Base-by-base conservation (phyloP, 1,140 invertebrate species). In the Camponotus pennsylvanicus region DNA sequence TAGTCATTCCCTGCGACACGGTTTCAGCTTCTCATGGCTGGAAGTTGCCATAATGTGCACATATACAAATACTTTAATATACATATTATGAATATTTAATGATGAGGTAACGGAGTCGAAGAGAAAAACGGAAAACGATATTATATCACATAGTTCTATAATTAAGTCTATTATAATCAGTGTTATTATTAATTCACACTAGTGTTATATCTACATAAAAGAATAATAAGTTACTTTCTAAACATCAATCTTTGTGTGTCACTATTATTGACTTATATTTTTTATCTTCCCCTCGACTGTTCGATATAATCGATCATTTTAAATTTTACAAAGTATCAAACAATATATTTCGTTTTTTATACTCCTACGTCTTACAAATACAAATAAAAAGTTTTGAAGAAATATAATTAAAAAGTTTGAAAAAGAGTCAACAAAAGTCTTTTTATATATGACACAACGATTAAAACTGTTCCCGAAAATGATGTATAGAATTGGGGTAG, bases 401-500 rank as follows among this genome's bases (percentile, higher is more conserved):
- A 52, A 15, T 40, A 1, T 7, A 7, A 59, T 7, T 15, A 21
- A 13, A 8, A 8, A 75, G 11, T 15, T 49, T 7, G 6, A 37
- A n/a, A n/a, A 34, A 32, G 7, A 18, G 0, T 13, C 18, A 40
- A 27, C 13, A 55, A 55, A 79, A 27, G 3, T 27, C 1, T 40
- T 3, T 34, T 64, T 64, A 15, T 64, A 67, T 66, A 37, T 34
- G 21, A 21, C n/a, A 4, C 0, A 49, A 49, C 45, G 42, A 13
- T 9, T 9, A 42, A 69, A 40, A 67, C n/a, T 79, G 34, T 40
- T 40, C 7, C 37, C 34, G 64, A 80, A 80, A 70, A 57, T 70
- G 49, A 42, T 8, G 9, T 55, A 18, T 9, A 27, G 37, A 66
- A 66, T 66, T 18, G 9, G 32, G n/a, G 32, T 45, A 34, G 49